These are phyloP conservation scores for Sylvilagus bachmani DNA, from an alignment of 2,113 vertebrate species.

Conservation along the genomic window DNA sequence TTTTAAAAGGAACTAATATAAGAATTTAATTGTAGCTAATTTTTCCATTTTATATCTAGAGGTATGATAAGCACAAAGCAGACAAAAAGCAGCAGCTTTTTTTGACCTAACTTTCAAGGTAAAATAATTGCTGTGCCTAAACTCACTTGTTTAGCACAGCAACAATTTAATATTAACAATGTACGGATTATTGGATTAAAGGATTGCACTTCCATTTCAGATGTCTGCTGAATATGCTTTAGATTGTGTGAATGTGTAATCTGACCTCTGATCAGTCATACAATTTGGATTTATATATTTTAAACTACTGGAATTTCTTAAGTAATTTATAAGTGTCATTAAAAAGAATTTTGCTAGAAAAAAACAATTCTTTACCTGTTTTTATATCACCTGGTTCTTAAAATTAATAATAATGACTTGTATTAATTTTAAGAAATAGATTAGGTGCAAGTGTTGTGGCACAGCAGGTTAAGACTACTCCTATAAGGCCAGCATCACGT, in stretches of 20 bases:
- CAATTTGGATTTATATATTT: neutral
- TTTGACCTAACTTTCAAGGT: neutral
- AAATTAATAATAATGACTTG: conserved; percentile 1
- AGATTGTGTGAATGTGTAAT: neutral
- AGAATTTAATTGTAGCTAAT: neutral
- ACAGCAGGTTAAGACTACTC: no score
- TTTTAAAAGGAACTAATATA: neutral
- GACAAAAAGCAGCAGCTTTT: neutral
- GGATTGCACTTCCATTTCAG: neutral
- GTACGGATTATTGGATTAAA: neutral
- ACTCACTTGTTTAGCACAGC: neutral
- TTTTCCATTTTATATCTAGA: neutral
- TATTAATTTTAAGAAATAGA: neutral
- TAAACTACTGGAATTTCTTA: neutral
- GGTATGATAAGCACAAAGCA: neutral
- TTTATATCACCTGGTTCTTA: neutral
- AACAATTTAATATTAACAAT: neutral
- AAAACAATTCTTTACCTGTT: neutral
- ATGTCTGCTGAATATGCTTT: neutral
- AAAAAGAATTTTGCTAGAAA: neutral
- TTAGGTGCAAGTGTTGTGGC: no score
- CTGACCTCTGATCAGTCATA: no score
- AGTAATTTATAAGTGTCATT: neutral
- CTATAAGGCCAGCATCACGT: no score
- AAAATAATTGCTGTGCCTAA: neutral